Conservation (phyloP, 2,797 vertebrate species). For the Cephalopachus bancanus region DNA sequence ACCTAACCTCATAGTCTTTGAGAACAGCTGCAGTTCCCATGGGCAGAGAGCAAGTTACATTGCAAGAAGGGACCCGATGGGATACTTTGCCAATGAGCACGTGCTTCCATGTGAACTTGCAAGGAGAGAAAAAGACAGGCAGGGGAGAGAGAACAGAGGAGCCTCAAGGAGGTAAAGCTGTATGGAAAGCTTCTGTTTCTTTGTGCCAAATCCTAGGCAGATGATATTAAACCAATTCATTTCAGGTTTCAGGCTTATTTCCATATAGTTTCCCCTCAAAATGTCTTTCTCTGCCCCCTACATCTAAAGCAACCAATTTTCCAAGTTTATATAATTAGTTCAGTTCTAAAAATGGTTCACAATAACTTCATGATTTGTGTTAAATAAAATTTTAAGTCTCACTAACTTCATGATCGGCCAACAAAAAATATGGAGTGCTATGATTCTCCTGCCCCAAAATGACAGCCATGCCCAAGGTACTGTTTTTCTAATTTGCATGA, state of each 20-base stretch:
- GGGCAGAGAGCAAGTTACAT: neutral
- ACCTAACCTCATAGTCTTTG: neutral
- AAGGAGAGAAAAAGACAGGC: neutral
- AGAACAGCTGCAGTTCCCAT: neutral
- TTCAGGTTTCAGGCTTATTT: constrained; percentile 8
- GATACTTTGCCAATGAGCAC: neutral
- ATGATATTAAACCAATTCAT: neutral
- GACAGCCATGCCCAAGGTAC: neutral
- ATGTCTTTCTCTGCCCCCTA: neutral
- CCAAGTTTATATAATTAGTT: neutral
- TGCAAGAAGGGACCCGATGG: neutral
- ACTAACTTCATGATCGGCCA: neutral
- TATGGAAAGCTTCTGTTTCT: neutral
- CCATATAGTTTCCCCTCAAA: neutral
- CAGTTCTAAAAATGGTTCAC: constrained; percentile 42
- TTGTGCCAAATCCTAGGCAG: neutral
- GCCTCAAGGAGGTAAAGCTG: neutral
- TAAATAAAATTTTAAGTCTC: constrained; percentile 33
- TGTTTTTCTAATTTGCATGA: neutral
- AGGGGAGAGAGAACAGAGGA: neutral
- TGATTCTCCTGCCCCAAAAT: neutral
- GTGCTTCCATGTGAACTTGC: neutral
- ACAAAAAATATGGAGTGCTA: neutral
- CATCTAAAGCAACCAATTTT: neutral
- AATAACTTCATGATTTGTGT: constrained; percentile 1